These are phyloP conservation scores for Melanotaenia nigrans DNA, from an alignment of 2,797 vertebrate genomes.

Conservation along the genomic window DNA sequence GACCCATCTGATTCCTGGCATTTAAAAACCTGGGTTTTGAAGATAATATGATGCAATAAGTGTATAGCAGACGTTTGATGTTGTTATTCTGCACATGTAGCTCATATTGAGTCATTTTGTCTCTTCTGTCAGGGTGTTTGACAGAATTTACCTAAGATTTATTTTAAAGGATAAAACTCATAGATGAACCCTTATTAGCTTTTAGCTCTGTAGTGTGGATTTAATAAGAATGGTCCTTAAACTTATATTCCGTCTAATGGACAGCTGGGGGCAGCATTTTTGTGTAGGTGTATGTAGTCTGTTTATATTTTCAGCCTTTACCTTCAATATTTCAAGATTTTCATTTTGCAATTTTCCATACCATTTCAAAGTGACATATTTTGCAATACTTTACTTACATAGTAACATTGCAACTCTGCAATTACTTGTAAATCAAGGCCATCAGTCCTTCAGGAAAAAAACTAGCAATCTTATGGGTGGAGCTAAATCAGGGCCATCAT, in stretches of 20 bases:
- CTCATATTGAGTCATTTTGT: no score
- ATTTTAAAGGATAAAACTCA: no score
- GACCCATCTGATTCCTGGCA: conserved; percentile 33
- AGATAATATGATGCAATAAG: conserved; percentile 26
- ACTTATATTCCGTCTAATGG: background rate
- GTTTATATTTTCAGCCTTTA: background rate
- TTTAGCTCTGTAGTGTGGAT: no score
- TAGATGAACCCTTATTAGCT: no score
- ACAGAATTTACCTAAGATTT: no score
- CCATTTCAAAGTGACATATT: background rate
- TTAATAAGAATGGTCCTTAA: background rate
- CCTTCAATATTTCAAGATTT: background rate
- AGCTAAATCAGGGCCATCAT: no score
- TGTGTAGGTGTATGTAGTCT: background rate
- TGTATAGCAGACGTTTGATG: conserved; percentile 12
- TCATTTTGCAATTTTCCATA: background rate
- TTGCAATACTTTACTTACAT: background rate
- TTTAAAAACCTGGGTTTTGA: conserved; percentile 49
- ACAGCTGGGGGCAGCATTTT: background rate
- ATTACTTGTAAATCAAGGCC: no score
- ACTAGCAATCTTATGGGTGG: no score
- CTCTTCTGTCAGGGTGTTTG: background rate
- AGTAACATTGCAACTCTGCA: no score
- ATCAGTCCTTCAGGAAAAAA: no score
- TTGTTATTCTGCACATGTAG: background rate